Evolutionary conservation across 1,140 invertebrate species (phyloP), one percentile per base, ranked within the genome.

Genomic region (Danaus plexippus): DNA sequence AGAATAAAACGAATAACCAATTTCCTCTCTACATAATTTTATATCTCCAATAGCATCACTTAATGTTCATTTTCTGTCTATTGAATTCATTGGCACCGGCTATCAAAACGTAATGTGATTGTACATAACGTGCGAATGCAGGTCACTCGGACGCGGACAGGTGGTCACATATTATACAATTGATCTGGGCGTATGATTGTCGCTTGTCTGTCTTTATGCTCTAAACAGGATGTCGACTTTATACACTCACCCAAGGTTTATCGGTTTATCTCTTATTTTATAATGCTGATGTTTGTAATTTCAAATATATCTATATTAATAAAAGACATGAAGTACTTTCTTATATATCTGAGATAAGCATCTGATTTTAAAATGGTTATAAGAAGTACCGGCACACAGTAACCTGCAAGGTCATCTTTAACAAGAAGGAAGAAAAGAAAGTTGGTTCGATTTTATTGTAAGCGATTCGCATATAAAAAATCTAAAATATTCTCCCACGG

Each of bases 91-190:
- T 32, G 22, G 22, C 22, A 32, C 55, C 18, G 45, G 49, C 32
- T 57, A 46, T 47, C 40, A 51, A 22, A 43, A 49, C 49, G 45
- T 57, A 42, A 45, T 45, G 45, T 48, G 51, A 59, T 47, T 59
- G 59, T 64, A 53, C 48, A 46, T 63, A 54, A 62, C 7, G 63
- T 65, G 63, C 53, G 47, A 63, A 73, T 72, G 54, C 61, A 61
- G 76, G 76, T 75, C 72, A 75, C 59, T 75, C 55, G 65, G 66
- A 66, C 73, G 44, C 47, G 52, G 64, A 66, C 73, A 75, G 69
- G 73, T 74, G 71, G 59, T 63, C 48, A 57, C 55, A 70, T 57
- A 57, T 54, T 46, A 46, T 47, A 66, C 61, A 63, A 63, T 55
- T 55, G 61, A 51, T 22, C 54, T 32, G 22, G 43, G 52, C 56